Evolutionary conservation across 2,888 invertebrate genomes (phyloP).

Genomic region (Zhuqinia jingwanae): DNA sequence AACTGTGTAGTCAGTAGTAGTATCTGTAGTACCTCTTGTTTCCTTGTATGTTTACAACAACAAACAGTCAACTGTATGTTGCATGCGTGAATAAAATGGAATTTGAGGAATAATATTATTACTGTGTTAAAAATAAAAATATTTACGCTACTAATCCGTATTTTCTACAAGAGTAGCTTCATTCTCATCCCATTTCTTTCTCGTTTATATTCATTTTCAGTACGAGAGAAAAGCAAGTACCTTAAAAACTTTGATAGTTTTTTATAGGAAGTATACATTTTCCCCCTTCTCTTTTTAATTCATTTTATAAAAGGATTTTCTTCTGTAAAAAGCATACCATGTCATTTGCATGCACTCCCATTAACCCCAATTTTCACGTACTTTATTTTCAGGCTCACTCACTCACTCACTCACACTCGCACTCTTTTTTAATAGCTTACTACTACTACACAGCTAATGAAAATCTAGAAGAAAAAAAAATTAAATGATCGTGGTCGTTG

Average conservation of each 20-base stretch:
- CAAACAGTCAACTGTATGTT: no score
- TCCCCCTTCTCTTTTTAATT: not conserved
- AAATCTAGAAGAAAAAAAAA: not conserved
- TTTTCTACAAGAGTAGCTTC: slow-evolving; percentile 60
- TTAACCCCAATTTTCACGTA: slow-evolving; percentile 58
- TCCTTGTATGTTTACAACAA: no score
- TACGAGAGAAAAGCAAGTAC: no score
- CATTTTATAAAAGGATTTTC: not conserved
- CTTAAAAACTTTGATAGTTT: not conserved
- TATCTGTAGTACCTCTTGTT: no score
- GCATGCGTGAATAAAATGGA: no score
- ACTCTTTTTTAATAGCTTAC: slow-evolving; percentile 41
- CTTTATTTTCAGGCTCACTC: slow-evolving; percentile 32
- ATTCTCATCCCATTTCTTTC: slow-evolving; percentile 54
- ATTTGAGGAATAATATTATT: no score
- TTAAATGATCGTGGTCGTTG: no score
- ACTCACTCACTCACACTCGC: slow-evolving; percentile 9
- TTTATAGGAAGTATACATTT: slow-evolving; percentile 4
- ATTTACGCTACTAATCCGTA: slow-evolving; percentile 57
- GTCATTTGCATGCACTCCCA: slow-evolving; percentile 58
- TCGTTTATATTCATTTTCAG: no score
- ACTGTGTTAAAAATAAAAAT: not conserved
- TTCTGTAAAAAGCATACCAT: slow-evolving; percentile 40
- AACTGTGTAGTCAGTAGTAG: no score
- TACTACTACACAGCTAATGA: slow-evolving; percentile 38